Conservation (phyloP, 2,797 vertebrate genomes). For the Malurus splendens region DNA sequence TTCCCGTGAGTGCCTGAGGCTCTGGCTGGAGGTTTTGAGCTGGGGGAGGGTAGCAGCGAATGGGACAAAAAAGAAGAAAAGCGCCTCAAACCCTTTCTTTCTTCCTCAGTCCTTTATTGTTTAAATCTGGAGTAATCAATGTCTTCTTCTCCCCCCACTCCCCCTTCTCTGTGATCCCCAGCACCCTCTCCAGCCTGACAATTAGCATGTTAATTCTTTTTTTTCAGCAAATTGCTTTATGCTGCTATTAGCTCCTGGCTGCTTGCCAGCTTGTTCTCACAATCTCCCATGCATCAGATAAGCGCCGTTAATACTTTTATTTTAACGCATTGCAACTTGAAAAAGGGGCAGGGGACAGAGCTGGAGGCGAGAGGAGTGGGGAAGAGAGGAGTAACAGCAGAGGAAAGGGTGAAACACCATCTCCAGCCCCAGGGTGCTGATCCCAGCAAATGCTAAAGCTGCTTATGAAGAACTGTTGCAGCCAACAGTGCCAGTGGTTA, state of each 20-base stretch:
- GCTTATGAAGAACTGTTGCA: background rate
- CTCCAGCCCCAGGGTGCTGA: background rate
- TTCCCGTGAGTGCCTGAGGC: conserved; percentile 5
- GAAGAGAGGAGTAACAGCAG: background rate
- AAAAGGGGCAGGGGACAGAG: background rate
- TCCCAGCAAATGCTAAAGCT: background rate
- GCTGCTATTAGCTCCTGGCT: conserved; percentile 58
- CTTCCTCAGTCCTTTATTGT: background rate
- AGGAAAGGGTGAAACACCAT: background rate
- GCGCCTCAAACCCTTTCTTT: background rate
- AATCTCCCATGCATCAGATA: background rate
- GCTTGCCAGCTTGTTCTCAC: conserved; percentile 22
- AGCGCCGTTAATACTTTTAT: background rate
- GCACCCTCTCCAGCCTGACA: conserved; percentile 49
- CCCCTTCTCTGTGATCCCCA: background rate
- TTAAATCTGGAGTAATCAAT: background rate
- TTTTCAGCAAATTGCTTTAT: conserved; percentile 48
- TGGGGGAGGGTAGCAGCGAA: background rate
- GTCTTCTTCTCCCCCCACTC: too few relatives aligned
- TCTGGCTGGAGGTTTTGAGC: background rate
- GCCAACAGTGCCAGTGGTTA: background rate
- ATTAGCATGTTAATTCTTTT: conserved; percentile 62
- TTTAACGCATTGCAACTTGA: background rate
- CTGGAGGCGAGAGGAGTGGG: fast-evolving
- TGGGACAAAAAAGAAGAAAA: conserved; percentile 2